Base-by-base conservation (phyloP, 2,888 invertebrate species). In the Caenorhabditis drosophilae region DNA sequence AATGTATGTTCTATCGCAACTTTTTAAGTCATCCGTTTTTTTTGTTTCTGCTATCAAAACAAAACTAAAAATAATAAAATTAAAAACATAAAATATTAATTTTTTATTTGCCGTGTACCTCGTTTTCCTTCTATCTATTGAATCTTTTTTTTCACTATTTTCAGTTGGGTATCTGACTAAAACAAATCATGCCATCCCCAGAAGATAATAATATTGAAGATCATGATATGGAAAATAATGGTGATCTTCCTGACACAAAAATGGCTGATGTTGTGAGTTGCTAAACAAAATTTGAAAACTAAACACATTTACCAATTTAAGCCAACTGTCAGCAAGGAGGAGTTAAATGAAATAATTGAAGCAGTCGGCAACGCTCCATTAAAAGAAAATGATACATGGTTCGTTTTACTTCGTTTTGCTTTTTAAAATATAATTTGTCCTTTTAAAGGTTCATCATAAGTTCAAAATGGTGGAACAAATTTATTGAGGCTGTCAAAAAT, bases 401-500 rank as follows among this genome's bases (percentile, higher is more conserved):
- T 15, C 31, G 38, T 35, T 34, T 47, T 18, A 23, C 18, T 27
- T 16, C 49, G 25, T 25, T 27, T 25, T n/a, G 48, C 16, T 35
- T 48, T 47, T 42, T 12, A 22, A 23, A 12, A 26, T 26, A 3
- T 25, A 7, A 25, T 35, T 23, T 18, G 40, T n/a, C 12, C 9
- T 4, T 31, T 20, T 55, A n/a, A 34, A 76, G 76, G 76, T 77
- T 63, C 38, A 27, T 77, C 22, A 27, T 78, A 22, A 45, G 58
- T 23, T 36, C 47, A 1, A 34, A 52, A 6, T 79, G 78, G 78
- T 79, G 79, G 79, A 62, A 49, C 15, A 31, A 47, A 3, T 52
- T 79, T 7, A 7, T 55, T 0, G 52, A 67, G 12, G 56, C 69
- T 4, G 44, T 49, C 12, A 53, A 67, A 18, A 42, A 66, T 25